Evolutionary conservation across 2,113 vertebrate species (phyloP), one percentile per base, ranked within the genome.

Genomic region (Oxygymnocypris stewartii): DNA sequence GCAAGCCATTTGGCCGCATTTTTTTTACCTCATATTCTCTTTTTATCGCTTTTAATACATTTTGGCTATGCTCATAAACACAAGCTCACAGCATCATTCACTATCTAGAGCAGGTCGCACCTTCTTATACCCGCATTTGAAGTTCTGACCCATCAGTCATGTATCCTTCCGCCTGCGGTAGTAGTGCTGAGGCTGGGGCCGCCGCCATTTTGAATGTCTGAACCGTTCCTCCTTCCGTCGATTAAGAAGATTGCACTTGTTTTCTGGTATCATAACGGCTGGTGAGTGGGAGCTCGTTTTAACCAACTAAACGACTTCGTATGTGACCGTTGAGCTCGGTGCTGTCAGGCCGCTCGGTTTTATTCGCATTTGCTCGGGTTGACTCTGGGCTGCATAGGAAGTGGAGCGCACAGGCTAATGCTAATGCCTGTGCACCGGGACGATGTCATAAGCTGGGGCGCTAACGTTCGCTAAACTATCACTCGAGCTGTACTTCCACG

Each of bases 201-300:
- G 96, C 96, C 96, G 96, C 97, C 97, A 99, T 99, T 98, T 99
- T 98, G 97, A 96, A 99, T 97, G 97, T 96, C 95, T 94, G 94
- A 94, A 95, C 96, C 94, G 93, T 96, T 95, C 94, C 92, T 94
- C 94, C 96, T 94, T 95, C 95, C 94, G 94, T 95, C 94, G 95
- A 94, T 91, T 93, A 93, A 95, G 91, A 94, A 95, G 95, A 95
- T 95, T 96, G 94, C 95, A 95, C 94, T 93, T 91, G 90, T 93
- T 94, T 94, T 95, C 94, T 95, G 95, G 95, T 94, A 93, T 94
- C 93, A 91, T 91, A 94, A 92, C 95, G 95, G 95, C 95, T 95
- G 93, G 96, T 97, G 94, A 97, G 96, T 96, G 92, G 90, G 35
- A 80, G n/a, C 6, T 51, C 80, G 0, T 65, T 12, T 14, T 12